Evolutionary conservation across 2,888 invertebrate species (phyloP).

Genomic region (Tenodera sinensis): DNA sequence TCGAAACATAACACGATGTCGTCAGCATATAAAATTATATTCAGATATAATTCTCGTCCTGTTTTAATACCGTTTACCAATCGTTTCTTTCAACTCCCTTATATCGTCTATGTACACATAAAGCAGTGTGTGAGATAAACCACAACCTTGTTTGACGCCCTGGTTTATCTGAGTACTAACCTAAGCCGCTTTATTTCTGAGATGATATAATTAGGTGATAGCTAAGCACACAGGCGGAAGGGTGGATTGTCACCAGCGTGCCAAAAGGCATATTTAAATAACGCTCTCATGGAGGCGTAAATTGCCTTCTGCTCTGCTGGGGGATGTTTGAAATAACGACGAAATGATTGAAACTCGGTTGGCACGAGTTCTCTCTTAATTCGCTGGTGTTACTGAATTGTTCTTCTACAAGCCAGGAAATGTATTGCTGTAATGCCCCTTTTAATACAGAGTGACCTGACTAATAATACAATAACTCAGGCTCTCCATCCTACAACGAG

Average conservation of each 20-base stretch:
- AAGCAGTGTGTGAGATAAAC: too few relatives aligned
- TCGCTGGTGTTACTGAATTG: neutral
- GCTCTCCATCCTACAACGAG: neutral
- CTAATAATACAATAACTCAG: slow-evolving; percentile 14
- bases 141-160: too few relatives aligned
- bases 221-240: too few relatives aligned
- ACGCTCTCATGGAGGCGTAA: neutral
- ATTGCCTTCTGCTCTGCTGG: neutral
- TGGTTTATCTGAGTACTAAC: too few relatives aligned
- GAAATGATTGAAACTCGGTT: neutral
- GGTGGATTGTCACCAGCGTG: neutral
- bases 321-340: neutral
- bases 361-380: neutral
- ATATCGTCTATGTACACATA: too few relatives aligned
- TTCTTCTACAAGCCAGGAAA: neutral
- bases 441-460: neutral
- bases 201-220: too few relatives aligned
- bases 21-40: too few relatives aligned
- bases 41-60: too few relatives aligned
- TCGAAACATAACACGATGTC: too few relatives aligned
- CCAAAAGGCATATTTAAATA: neutral
- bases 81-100: too few relatives aligned
- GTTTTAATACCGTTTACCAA: too few relatives aligned
- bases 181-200: too few relatives aligned
- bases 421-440: neutral